These are phyloP conservation scores for Centropyge bicolor DNA, from an alignment of 2,797 vertebrate genomes.

Conservation along the genomic window DNA sequence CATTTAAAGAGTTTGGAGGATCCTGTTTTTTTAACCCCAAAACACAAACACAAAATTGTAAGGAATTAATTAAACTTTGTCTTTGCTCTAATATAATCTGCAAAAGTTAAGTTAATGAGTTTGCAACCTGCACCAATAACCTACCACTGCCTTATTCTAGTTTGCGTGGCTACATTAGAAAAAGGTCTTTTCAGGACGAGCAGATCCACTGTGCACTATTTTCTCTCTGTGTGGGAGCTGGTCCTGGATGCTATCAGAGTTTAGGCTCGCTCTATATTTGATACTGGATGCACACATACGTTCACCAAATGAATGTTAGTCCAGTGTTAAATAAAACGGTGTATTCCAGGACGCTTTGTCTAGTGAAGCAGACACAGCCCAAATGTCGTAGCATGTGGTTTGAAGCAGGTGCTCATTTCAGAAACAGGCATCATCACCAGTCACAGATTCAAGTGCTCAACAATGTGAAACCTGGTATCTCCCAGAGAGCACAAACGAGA, in stretches of 20 bases:
- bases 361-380: slow-evolving; percentile 14
- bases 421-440: slow-evolving; percentile 7
- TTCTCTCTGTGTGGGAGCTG: background rate
- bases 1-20: background rate
- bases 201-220: too few species aligned
- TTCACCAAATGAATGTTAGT: background rate
- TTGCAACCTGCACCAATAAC: too few species aligned
- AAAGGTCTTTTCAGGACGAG: background rate
- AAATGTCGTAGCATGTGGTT: slow-evolving; percentile 20
- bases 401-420: slow-evolving; percentile 18
- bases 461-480: slow-evolving; percentile 9
- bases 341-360: background rate
- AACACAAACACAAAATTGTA: background rate
- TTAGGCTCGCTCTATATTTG: background rate
- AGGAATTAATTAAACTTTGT: background rate
- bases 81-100: background rate
- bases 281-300: background rate
- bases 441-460: slow-evolving; percentile 11
- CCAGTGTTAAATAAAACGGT: background rate
- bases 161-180: background rate
- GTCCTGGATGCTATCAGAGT: background rate
- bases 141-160: background rate
- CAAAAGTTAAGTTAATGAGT: background rate
- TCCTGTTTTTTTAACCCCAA: background rate
- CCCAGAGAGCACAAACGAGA: slow-evolving; percentile 6